Evolutionary conservation across 2,797 vertebrate genomes (phyloP).

Genomic region (Hydrophis major): DNA sequence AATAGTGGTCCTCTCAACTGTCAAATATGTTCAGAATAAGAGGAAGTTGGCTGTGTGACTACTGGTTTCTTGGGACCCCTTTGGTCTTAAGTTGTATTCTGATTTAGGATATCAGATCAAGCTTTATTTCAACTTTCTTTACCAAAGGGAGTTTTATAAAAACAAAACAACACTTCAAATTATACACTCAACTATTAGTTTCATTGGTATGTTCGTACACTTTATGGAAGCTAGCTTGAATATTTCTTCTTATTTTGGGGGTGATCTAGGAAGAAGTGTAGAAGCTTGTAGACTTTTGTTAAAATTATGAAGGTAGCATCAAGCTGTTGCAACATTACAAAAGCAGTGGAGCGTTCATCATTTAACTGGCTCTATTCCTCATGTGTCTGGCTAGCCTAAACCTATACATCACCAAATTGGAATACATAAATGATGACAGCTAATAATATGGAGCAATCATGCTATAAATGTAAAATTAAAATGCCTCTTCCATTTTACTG

Average conservation of each 20-base stretch:
- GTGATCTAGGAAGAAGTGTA: slow-evolving; percentile 5
- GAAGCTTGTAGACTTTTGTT: neutral
- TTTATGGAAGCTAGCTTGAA: slow-evolving; percentile 26
- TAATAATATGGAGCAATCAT: slow-evolving; percentile 30
- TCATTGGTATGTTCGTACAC: slow-evolving; percentile 32
- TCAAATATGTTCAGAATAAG: slow-evolving; percentile 6
- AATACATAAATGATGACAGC: slow-evolving; percentile 32
- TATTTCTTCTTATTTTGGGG: slow-evolving; percentile 3
- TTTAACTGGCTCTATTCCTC: neutral
- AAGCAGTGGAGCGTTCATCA: neutral
- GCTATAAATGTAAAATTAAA: slow-evolving; percentile 42
- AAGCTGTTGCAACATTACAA: neutral
- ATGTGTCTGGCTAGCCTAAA: slow-evolving; percentile 12
- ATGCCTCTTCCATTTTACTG: neutral
- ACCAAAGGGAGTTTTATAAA: slow-evolving; percentile 33
- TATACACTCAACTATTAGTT: slow-evolving; percentile 26
- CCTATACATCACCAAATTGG: slow-evolving; percentile 16
- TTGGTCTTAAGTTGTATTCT: slow-evolving; percentile 1
- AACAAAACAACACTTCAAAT: slow-evolving; percentile 18
- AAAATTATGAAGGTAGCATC: neutral
- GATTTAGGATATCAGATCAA: slow-evolving; percentile 15
- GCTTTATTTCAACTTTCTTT: neutral
- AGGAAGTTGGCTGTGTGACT: neutral
- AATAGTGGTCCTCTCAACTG: neutral
- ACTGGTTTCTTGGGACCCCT: neutral